Base-by-base conservation (phyloP, 1,140 invertebrate genomes). In the Spodoptera frugiperda region DNA sequence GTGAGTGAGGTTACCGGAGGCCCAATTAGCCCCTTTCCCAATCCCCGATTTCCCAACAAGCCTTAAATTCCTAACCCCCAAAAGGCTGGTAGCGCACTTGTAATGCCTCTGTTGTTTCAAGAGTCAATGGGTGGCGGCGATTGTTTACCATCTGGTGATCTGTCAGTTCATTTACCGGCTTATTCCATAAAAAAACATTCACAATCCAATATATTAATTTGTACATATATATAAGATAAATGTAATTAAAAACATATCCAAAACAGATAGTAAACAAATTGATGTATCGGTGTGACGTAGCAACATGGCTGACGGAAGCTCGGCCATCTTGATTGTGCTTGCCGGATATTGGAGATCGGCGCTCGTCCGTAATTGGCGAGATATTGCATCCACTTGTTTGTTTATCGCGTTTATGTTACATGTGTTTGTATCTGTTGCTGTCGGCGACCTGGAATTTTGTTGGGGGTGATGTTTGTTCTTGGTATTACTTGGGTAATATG, bases 281-380 rank as follows among this genome's bases (percentile, higher is more conserved):
- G 39, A 33, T 57, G 68, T 57, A 71, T 70, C 65, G 15, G 14
- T 39, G 48, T 54, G 51, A 72, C 33, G 70, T 71, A 57, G 53
- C 84, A 87, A 89, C 81, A 89, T 89, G 85, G 89, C 88, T 55
- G 82, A 82, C 86, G 87, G 87, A 90, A 80, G 86, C 84, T 82
- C 84, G 77, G 87, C 89, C 88, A 92, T 91, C 87, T 92, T 91
- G 90, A 90, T 90, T 91, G 85, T 79, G 85, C 82, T 82, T 72
- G 65, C 57, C 86, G 88, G 90, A 89, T 92, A 91, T 91, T 89
- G 87, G 82, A 83, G 82, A 86, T 86, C 59, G 87, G 81, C 84
- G 76, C 76, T 68, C 75, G 80, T 46, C 63, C 83, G 77, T 89
- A 87, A 91, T 89, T 89, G 84, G 78, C 51, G 78, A 78, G 78